Evolutionary conservation across 2,797 vertebrate species (phyloP), one percentile per base, ranked within the genome.

Genomic region (Clarias laeviceps): DNA sequence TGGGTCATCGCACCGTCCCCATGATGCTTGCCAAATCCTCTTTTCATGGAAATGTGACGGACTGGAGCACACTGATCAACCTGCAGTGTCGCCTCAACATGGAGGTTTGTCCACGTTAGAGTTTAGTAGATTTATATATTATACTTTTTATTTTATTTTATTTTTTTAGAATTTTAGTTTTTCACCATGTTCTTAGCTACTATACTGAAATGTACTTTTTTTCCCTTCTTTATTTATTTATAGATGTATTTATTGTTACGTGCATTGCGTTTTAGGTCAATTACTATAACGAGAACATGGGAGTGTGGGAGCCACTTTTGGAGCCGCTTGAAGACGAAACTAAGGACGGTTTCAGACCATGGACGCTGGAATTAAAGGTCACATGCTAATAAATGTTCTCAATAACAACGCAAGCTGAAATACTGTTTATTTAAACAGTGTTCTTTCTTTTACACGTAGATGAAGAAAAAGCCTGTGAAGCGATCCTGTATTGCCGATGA

Each of bases 281-380:
- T 91, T 99, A 98, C 93, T 99, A 95, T 90, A 99, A 99, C 62
- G 98, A 99, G 92, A 91, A 97, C 88, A 93, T 99, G 94, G 98
- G 98, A 2, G 97, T 99, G 5, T 99, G 98, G 98, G 98, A 99
- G 73, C 98, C 98, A 2, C 95, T 99, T 85, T 94, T 99, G 91
- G 98, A 99, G 91, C 98, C 98, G 0, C 91, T 99, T 84, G 97
- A 99, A 93, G 94, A 98, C 88, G 96, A 98, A 83, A 94, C 93
- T 73, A 95, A 90, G 87, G 98, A 99, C 1, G 93, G 94, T 68
- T 99, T 99, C 90, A 95, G 94, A 93, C 96, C 97, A 0, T 99
- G 98, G 98, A 94, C 90, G 89, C 95, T 99, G 89, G 95, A 95
- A 84, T 93, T 99, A 69, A 99, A 97, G 96, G 97, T 97, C 90